Conservation (phyloP, 2,113 vertebrate species). For the Lampris incognitus region DNA sequence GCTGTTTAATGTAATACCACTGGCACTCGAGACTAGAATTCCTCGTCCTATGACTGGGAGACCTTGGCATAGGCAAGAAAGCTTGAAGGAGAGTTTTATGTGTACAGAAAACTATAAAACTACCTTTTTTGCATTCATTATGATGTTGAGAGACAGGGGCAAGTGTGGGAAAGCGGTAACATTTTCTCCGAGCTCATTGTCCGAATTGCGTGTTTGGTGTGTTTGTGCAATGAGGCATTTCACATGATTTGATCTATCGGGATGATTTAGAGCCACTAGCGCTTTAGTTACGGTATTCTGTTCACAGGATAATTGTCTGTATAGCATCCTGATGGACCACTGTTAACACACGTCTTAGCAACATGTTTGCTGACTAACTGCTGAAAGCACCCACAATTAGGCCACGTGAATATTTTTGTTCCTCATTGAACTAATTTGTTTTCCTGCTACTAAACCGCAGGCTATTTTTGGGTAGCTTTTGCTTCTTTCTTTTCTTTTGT, state of each 20-base stretch:
- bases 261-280: too few relatives aligned
- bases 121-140: constrained; percentile 32
- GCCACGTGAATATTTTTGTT: constrained; percentile 67
- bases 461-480: constrained; percentile 46
- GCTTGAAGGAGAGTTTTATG: constrained; percentile 61
- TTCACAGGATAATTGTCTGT: constrained; percentile 4
- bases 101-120: constrained; percentile 29
- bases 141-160: constrained; percentile 19
- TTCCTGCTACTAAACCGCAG: constrained; percentile 54
- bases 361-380: constrained; percentile 58
- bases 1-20: constrained; percentile 53
- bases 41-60: constrained; percentile 57
- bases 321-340: constrained; percentile 32
- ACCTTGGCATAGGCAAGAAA: constrained; percentile 49
- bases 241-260: not conserved
- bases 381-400: constrained; percentile 69
- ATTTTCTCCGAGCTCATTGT: constrained; percentile 46
- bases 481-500: too few relatives aligned
- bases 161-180: constrained; percentile 70
- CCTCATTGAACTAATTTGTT: constrained; percentile 68
- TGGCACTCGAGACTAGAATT: constrained; percentile 65
- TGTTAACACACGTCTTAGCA: constrained; percentile 50
- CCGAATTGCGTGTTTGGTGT: constrained; percentile 4
- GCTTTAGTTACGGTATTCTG: too few relatives aligned
- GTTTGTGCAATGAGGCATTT: constrained; percentile 21